These are phyloP conservation scores for Rhyacichthys aspro DNA, from an alignment of 2,797 vertebrate species.

Conservation along the genomic window DNA sequence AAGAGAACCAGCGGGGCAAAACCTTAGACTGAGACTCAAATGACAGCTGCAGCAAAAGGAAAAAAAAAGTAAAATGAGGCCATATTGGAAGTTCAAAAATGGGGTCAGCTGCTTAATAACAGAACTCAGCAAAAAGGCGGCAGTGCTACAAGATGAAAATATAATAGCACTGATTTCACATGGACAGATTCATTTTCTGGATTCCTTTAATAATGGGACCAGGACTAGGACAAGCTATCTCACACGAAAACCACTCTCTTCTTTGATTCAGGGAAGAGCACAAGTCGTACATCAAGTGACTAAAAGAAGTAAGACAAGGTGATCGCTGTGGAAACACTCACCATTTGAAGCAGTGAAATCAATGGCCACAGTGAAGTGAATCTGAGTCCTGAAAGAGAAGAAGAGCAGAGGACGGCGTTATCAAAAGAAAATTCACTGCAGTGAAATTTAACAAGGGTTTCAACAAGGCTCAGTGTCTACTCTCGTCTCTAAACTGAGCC, in stretches of 20 bases:
- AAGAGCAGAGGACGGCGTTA: constrained; percentile 48
- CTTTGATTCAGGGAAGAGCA: constrained; percentile 39
- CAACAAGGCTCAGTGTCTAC: constrained; percentile 24
- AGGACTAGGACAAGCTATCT: not conserved
- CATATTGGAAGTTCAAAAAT: constrained; percentile 30
- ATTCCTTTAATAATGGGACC: constrained; percentile 1
- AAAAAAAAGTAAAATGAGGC: not conserved
- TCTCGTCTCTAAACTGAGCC: constrained; percentile 43
- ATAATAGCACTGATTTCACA: not conserved
- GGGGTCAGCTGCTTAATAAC: not conserved
- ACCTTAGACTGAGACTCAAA: constrained; percentile 18
- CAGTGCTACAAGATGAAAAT: not conserved
- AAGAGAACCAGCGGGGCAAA: constrained; percentile 59
- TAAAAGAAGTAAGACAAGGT: constrained; percentile 26
- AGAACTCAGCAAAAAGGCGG: not conserved
- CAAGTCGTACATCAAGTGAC: constrained; percentile 33
- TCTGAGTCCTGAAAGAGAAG: constrained; percentile 88
- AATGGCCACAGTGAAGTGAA: constrained; percentile 99
- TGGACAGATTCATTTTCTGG: not conserved
- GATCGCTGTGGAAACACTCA: constrained; percentile 72
- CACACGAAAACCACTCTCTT: not conserved
- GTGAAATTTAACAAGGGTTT: constrained; percentile 57
- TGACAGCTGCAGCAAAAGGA: constrained; percentile 29
- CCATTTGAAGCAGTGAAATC: constrained; percentile 98
- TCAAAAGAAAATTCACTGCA: constrained; percentile 38